Evolutionary conservation across 2,797 vertebrate species (phyloP).

Genomic region (Typhlichthys subterraneus): DNA sequence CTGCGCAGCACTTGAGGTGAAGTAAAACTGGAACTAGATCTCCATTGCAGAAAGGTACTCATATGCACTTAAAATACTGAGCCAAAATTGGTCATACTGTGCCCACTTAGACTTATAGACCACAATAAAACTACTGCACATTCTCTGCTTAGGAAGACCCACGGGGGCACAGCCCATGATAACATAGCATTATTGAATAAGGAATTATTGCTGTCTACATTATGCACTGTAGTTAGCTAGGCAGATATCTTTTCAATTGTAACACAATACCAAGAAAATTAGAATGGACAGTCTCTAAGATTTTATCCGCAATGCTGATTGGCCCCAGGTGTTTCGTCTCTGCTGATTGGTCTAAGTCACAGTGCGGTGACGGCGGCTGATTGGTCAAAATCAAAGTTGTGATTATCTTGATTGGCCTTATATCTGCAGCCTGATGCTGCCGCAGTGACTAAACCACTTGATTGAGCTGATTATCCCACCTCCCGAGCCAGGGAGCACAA

Average conservation of each 20-base stretch:
- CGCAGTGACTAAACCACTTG: constrained; percentile 45
- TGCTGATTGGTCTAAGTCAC: constrained; percentile 51
- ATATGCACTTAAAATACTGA: constrained; percentile 16
- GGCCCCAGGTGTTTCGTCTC: constrained; percentile 59
- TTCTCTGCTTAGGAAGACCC: constrained; percentile 45
- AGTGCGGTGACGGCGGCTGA: constrained; percentile 45
- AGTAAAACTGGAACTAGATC: no score
- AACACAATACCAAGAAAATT: constrained; percentile 1
- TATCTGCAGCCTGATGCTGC: constrained; percentile 45
- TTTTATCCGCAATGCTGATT: constrained; percentile 51
- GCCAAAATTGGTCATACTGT: constrained; percentile 45
- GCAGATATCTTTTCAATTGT: not conserved
- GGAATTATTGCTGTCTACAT: no score
- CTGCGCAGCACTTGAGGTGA: no score
- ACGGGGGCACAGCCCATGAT: not conserved
- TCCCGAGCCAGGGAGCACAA: constrained; percentile 29
- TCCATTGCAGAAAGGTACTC: no score
- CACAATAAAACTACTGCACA: constrained; percentile 41
- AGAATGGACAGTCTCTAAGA: constrained; percentile 10
- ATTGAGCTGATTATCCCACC: constrained; percentile 59
- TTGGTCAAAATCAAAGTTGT: constrained; percentile 66
- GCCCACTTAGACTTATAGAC: constrained; percentile 25
- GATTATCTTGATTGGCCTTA: constrained; percentile 61
- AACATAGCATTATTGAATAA: no score
- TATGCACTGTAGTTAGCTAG: not conserved